A percentile compares a stretch with the other conserved stretches of the same genome.
phyloP scores from a whole-genome alignment of 1,140 invertebrate genomes.

The Leptonema lineaticorne region DNA sequence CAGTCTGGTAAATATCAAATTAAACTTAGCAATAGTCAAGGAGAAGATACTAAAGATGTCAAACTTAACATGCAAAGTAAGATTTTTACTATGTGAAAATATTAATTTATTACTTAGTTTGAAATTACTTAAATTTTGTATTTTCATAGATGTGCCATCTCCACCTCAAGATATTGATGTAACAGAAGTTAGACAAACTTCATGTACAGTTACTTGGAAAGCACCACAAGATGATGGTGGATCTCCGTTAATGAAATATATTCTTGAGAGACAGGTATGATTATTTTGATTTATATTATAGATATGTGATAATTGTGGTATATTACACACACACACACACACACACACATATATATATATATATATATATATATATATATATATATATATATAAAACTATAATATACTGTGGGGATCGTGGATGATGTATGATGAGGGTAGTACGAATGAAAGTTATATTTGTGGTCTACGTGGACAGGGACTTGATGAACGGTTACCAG shows the following conservation, averaged over 20 bases:
- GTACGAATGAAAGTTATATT: too few species aligned
- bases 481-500: too few species aligned
- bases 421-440: too few species aligned
- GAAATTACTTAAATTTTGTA: constrained; percentile 20
- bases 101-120: not conserved
- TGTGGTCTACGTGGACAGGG: too few species aligned
- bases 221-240: constrained; percentile 92
- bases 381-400: too few species aligned
- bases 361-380: too few species aligned
- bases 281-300: not conserved
- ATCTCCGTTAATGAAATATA: constrained; percentile 84
- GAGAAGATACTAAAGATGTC: constrained; percentile 82
- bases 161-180: constrained; percentile 88
- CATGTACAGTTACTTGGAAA: constrained; percentile 91
- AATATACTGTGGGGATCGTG: too few species aligned
- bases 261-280: constrained; percentile 91
- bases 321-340: too few species aligned
- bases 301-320: not conserved
- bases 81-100: constrained; percentile 3
- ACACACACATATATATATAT: too few species aligned
- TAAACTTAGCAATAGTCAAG: constrained; percentile 83
- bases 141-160: constrained; percentile 74
- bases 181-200: constrained; percentile 87
- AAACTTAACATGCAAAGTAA: constrained; percentile 82
- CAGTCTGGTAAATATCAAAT: constrained; percentile 83